Evolutionary conservation across 1,140 invertebrate genomes (phyloP).

Genomic region (Apolygus lucorum): DNA sequence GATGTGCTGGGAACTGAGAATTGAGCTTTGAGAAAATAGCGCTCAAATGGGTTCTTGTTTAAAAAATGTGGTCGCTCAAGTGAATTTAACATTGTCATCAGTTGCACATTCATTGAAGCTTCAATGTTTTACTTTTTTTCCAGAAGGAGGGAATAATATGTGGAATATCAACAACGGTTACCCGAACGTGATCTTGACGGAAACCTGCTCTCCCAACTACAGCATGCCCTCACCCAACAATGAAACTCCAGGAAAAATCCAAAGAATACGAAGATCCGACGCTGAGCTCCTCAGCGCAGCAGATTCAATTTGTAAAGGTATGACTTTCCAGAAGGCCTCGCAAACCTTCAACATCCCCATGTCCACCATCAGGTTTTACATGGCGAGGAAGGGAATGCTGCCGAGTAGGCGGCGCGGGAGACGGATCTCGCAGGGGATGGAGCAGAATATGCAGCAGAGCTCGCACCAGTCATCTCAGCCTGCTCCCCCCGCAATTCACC

Average conservation of each 20-base stretch:
- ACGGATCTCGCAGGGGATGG: slow-evolving; percentile 40
- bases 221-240: slow-evolving; percentile 26
- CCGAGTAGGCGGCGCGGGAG: slow-evolving; percentile 61
- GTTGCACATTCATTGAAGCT: no score
- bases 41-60: background rate
- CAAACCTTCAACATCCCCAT: slow-evolving; percentile 76
- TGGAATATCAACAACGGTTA: slow-evolving; percentile 30
- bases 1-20: no score
- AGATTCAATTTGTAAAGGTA: slow-evolving; percentile 65
- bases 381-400: slow-evolving; percentile 70
- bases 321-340: slow-evolving; percentile 72
- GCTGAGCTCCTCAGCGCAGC: slow-evolving; percentile 64
- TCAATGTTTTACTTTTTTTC: background rate
- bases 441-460: slow-evolving; percentile 37
- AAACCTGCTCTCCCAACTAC: slow-evolving; percentile 24
- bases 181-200: slow-evolving; percentile 28
- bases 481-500: slow-evolving; percentile 24
- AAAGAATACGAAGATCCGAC: slow-evolving; percentile 56
- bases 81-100: background rate
- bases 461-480: background rate
- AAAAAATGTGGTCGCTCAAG: background rate
- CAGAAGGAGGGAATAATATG: background rate
- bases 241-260: slow-evolving; percentile 28
- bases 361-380: slow-evolving; percentile 74
- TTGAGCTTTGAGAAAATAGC: no score